Base-by-base conservation (phyloP, 2,888 invertebrate species). In the Tiphia femorata region DNA sequence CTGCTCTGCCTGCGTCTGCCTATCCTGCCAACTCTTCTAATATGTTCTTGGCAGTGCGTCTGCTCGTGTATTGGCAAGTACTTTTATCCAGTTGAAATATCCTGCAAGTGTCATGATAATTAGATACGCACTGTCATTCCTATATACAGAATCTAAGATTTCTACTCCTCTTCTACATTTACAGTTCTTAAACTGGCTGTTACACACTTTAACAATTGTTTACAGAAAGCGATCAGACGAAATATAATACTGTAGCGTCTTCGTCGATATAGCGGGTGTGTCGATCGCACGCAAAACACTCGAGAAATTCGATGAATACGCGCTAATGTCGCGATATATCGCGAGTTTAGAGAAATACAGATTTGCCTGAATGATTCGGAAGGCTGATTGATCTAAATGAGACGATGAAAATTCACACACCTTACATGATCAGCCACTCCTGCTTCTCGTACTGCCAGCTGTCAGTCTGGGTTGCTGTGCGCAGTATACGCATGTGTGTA, bases 1-100 rank as follows among this genome's bases (percentile, higher is more conserved):
- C 75, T 70, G 62, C 66, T 76, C 62, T 75, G 72, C 76, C 73
- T 78, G 61, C 70, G 77, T 76, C 76, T 78, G 75, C 79, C 79
- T 79, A 78, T 79, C 68, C 76, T 80, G 78, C 66, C 73, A 77
- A 70, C 62, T 69, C 72, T 70, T 67, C 62, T 55, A 58, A 62
- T 64, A 66, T 67, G 52, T 59, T 48, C 43, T 67, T 47, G 58
- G 61, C 66, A 74, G 70, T 49, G 25, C 35, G 33, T 51, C 48
- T 47, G 48, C 59, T 56, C 47, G 37, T 49, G 16, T 43, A 35
- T 54, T 41, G 43, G 35, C 46, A 29, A 58, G 17, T 53, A 41
- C 37, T 43, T 16, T 57, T 48, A 27, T 47, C 29, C 20, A 30
- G 20, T 30, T 40, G 29, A 33, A 35, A 50, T 48, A 40, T 49